Evolutionary conservation across 1,140 invertebrate species (phyloP).

Genomic region (Steinernema khuongi): DNA sequence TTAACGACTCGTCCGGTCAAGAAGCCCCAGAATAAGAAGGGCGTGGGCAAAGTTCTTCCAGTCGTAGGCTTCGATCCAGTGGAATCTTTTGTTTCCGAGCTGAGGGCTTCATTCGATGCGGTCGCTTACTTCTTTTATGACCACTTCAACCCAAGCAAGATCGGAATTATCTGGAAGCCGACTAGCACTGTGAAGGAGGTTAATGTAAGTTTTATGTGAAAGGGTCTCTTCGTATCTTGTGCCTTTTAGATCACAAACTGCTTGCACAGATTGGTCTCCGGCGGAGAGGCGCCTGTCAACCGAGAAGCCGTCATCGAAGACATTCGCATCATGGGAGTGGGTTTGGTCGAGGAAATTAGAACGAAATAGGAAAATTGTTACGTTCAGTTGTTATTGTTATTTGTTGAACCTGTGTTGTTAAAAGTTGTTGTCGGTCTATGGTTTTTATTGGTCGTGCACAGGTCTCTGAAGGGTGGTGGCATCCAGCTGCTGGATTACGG

Average conservation of each 20-base stretch:
- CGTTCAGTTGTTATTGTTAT: not conserved
- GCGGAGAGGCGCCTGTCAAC: not conserved
- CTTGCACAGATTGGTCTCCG: not conserved
- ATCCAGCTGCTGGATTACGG: no score
- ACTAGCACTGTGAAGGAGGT: not conserved
- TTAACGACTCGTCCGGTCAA: not conserved
- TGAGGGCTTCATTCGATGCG: slow-evolving; percentile 66
- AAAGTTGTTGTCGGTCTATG: no score
- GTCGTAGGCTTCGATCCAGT: slow-evolving; percentile 74
- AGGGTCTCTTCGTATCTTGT: not conserved
- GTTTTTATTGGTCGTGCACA: no score
- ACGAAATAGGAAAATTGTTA: not conserved
- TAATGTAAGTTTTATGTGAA: not conserved
- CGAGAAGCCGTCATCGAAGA: not conserved
- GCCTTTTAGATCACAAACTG: slow-evolving; percentile 4
- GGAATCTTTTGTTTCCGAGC: slow-evolving; percentile 67
- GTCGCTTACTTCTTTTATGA: slow-evolving; percentile 80
- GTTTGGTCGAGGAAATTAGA: not conserved
- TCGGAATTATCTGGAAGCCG: not conserved
- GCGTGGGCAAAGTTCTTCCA: slow-evolving; percentile 61
- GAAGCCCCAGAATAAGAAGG: not conserved
- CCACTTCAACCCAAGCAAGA: slow-evolving; percentile 43
- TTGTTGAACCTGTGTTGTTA: not conserved
- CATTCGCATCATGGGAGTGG: not conserved
- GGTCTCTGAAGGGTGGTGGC: no score